Evolutionary conservation across 2,888 invertebrate genomes (phyloP).

Genomic region (Chrysolina americana): DNA sequence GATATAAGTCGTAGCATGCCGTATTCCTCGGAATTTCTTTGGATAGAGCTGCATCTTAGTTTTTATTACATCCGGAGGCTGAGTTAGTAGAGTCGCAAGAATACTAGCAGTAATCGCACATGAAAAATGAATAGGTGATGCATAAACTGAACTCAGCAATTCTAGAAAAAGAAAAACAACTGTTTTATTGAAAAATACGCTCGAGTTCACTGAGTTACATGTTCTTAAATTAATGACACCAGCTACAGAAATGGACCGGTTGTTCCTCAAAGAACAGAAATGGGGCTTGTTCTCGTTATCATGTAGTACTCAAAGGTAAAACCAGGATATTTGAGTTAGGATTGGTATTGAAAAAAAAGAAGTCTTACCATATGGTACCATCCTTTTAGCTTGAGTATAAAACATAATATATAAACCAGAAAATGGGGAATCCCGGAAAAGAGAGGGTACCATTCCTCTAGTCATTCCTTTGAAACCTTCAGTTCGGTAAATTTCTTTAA

Average conservation of each 20-base stretch:
- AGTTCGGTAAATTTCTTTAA: slow-evolving; percentile 35
- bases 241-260: too few species aligned
- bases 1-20: slow-evolving; percentile 77
- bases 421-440: slow-evolving; percentile 38
- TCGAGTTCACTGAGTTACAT: too few species aligned
- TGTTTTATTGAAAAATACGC: too few species aligned
- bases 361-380: slow-evolving; percentile 29
- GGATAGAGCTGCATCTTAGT: slow-evolving; percentile 93
- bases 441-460: slow-evolving; percentile 35
- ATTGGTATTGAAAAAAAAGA: background rate
- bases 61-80: slow-evolving; percentile 93
- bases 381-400: slow-evolving; percentile 33
- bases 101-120: slow-evolving; percentile 87
- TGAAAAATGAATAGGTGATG: slow-evolving; percentile 79
- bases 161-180: slow-evolving; percentile 67
- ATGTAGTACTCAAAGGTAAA: too few species aligned
- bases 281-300: too few species aligned
- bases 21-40: slow-evolving; percentile 78
- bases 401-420: slow-evolving; percentile 39
- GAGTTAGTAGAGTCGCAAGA: slow-evolving; percentile 87
- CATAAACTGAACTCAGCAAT: slow-evolving; percentile 72
- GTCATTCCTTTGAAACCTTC: slow-evolving; percentile 40
- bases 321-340: too few species aligned
- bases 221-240: too few species aligned
- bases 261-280: too few species aligned